A percentile compares a stretch with the other conserved stretches of the same genome.
phyloP scores from a whole-genome alignment of 2,113 vertebrate species.

The Esox niger region DNA sequence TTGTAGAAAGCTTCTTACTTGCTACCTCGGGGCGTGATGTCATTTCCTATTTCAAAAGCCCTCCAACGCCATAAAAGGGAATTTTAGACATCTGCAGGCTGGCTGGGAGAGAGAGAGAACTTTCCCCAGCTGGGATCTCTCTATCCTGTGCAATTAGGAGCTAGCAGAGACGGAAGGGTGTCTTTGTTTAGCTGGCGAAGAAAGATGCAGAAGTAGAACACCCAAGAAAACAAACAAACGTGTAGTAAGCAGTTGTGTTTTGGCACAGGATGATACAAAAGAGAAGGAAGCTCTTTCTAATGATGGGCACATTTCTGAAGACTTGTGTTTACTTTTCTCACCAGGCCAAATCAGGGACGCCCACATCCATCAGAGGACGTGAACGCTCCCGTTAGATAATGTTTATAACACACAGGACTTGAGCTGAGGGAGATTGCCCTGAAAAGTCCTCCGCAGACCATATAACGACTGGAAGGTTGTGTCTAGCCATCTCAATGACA shows the following conservation, averaged over 20 bases:
- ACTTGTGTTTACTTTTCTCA: background rate
- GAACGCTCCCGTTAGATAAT: background rate
- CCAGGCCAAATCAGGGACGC: background rate
- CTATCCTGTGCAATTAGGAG: constrained; percentile 56
- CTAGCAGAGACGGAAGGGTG: constrained; percentile 42
- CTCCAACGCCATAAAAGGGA: constrained; percentile 74
- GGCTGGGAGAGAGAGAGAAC: background rate
- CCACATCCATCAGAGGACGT: background rate
- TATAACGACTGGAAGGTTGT: too few relatives aligned
- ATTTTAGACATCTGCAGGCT: constrained; percentile 60
- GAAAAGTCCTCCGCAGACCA: too few relatives aligned
- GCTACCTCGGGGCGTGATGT: constrained; percentile 51
- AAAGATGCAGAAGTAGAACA: constrained; percentile 20
- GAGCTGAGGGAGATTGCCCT: too few relatives aligned
- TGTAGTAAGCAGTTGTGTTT: background rate
- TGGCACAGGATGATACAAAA: background rate
- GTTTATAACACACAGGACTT: too few relatives aligned
- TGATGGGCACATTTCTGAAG: background rate
- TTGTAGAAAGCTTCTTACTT: constrained; percentile 46
- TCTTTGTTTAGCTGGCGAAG: constrained; percentile 38
- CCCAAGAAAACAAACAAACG: constrained; percentile 5
- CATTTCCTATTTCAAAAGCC: constrained; percentile 74
- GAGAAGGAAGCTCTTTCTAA: background rate
- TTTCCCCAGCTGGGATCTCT: constrained; percentile 28
- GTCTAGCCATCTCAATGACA: too few relatives aligned